Conservation (phyloP, 2,888 invertebrate species). For the Catotricha subobsoleta region DNA sequence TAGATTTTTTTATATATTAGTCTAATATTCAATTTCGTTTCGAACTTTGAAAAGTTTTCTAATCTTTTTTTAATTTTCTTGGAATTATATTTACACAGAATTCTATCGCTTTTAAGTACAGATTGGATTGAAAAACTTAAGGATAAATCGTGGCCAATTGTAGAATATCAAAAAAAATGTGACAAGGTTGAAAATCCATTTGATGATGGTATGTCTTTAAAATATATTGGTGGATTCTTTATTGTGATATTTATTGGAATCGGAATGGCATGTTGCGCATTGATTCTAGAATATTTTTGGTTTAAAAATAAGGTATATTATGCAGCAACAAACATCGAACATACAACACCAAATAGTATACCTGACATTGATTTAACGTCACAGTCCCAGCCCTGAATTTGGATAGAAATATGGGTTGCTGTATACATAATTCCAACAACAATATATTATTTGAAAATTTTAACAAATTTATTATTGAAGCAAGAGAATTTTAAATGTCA, state of each 20-base stretch:
- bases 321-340: no score
- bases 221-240: conserved; percentile 96
- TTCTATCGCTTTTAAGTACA: conserved; percentile 82
- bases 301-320: no score
- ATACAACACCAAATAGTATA: conserved; percentile 38
- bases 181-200: conserved; percentile 79
- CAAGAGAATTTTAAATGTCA: no score
- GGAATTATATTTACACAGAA: conserved; percentile 35
- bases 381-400: no score
- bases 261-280: conserved; percentile 72
- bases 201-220: conserved; percentile 93
- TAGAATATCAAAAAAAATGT: conserved; percentile 56
- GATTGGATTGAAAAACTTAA: conserved; percentile 83
- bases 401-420: no score
- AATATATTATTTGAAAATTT: no score
- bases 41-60: neutral
- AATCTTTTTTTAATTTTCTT: neutral
- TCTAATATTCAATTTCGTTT: neutral
- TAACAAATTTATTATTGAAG: no score
- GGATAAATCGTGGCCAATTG: conserved; percentile 92
- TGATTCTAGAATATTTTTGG: conserved; percentile 91
- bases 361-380: conserved; percentile 46
- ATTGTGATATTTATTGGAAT: conserved; percentile 95
- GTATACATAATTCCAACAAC: no score
- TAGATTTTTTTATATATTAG: conserved; percentile 13